Conservation (phyloP, 2,797 vertebrate species). For the Podarcis siculus region DNA sequence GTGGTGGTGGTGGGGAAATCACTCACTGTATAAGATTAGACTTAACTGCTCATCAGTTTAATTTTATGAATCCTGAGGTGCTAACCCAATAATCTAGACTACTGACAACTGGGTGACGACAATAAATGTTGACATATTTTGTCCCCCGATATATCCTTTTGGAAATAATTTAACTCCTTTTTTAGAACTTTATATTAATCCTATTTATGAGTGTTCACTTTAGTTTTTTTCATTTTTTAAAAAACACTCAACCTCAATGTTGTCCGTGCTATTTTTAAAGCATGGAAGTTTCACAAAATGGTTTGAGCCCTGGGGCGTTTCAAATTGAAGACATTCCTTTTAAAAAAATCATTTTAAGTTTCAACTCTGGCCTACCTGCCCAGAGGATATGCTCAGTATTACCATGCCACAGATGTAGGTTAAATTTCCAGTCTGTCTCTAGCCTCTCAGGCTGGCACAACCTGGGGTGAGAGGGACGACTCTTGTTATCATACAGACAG, state of each 20-base stretch:
- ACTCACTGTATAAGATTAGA: background rate
- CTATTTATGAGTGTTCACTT: conserved; percentile 47
- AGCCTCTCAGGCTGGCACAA: conserved; percentile 60
- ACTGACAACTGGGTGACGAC: conserved; percentile 23
- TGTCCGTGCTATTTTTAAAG: conserved; percentile 50
- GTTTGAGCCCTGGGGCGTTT: conserved; percentile 65
- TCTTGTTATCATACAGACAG: conserved; percentile 67
- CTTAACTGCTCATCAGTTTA: background rate
- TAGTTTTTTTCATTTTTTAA: background rate
- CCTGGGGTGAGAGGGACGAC: conserved; percentile 65
- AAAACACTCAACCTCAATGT: conserved; percentile 36
- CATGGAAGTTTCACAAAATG: conserved; percentile 51
- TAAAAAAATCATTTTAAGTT: conserved; percentile 63
- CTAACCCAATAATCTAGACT: background rate
- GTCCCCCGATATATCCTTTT: conserved; percentile 28
- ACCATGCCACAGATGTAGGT: conserved; percentile 63
- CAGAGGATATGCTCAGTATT: conserved; percentile 66
- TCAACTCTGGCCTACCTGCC: conserved; percentile 61
- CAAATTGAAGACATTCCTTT: conserved; percentile 61
- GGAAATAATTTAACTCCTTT: conserved; percentile 3
- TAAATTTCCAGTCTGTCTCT: conserved; percentile 57
- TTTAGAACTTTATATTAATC: conserved; percentile 41
- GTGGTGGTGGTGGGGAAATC: background rate
- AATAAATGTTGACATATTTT: conserved; percentile 25
- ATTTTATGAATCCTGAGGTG: conserved; percentile 25